These are phyloP conservation scores for Cossypha niveicapilla DNA, from an alignment of 2,797 vertebrate species.

Conservation along the genomic window DNA sequence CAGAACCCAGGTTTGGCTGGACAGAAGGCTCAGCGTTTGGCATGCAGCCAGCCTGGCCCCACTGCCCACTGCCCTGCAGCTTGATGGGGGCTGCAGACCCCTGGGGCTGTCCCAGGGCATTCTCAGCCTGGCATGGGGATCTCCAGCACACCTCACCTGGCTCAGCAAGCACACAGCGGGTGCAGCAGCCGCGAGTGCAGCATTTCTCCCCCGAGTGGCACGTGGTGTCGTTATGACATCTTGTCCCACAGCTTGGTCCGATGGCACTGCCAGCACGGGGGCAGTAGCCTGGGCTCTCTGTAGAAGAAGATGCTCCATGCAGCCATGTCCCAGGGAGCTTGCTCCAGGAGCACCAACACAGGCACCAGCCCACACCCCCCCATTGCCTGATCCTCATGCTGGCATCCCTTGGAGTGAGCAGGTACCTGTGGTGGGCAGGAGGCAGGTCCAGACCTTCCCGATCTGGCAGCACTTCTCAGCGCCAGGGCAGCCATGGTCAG, in stretches of 20 bases:
- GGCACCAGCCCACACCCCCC: background rate
- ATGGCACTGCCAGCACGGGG: background rate
- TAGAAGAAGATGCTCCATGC: background rate
- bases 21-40: background rate
- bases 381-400: fast-evolving
- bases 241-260: background rate
- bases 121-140: fast-evolving
- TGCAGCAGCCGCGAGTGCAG: background rate
- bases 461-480: constrained; percentile 34
- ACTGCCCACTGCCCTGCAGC: fast-evolving
- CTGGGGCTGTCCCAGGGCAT: background rate
- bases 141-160: background rate
- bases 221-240: background rate
- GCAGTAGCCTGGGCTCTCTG: constrained; percentile 28
- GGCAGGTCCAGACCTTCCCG: background rate
- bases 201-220: background rate
- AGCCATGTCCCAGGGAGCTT: fast-evolving
- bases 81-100: fast-evolving
- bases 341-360: fast-evolving
- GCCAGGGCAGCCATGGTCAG: background rate
- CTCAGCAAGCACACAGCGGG: background rate
- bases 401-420: background rate
- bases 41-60: background rate
- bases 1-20: constrained; percentile 15
- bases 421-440: constrained; percentile 44